Evolutionary conservation across 2,888 invertebrate species (phyloP).

Genomic region (Drosophila dives): DNA sequence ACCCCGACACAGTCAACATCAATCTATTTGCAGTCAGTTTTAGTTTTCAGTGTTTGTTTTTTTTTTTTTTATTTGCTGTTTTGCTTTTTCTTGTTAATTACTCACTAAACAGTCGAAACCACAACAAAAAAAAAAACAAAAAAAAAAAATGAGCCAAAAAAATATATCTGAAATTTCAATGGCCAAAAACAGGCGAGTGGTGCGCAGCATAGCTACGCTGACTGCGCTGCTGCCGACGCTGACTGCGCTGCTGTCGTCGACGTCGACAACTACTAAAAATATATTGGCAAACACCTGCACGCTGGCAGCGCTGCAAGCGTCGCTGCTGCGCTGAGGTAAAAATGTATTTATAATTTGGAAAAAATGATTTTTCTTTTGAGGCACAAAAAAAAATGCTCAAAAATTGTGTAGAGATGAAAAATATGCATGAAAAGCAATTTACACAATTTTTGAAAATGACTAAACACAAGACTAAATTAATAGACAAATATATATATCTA

Average conservation of each 20-base stretch:
- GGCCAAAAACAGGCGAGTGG: slow-evolving; percentile 62
- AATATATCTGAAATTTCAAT: slow-evolving; percentile 38
- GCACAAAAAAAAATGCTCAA: slow-evolving; percentile 4
- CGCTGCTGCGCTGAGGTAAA: slow-evolving; percentile 68
- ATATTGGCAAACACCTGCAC: slow-evolving; percentile 72
- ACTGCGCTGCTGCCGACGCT: slow-evolving; percentile 11
- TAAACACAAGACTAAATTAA: slow-evolving; percentile 32
- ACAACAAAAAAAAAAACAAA: slow-evolving; percentile 10
- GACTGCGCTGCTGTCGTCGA: slow-evolving; percentile 16
- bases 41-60: slow-evolving; percentile 11
- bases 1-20: neutral
- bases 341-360: slow-evolving; percentile 78
- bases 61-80: slow-evolving; percentile 7
- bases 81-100: slow-evolving; percentile 68
- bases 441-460: slow-evolving; percentile 68
- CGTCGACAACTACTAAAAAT: slow-evolving; percentile 62
- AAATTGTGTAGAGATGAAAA: slow-evolving; percentile 28
- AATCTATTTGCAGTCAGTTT: slow-evolving; percentile 12
- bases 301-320: slow-evolving; percentile 38
- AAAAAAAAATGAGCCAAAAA: slow-evolving; percentile 14
- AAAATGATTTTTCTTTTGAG: slow-evolving; percentile 62
- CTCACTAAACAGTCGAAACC: slow-evolving; percentile 71
- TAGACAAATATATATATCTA: slow-evolving; percentile 1
- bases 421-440: slow-evolving; percentile 67
- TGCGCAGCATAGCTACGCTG: slow-evolving; percentile 61